A percentile compares a stretch with the other conserved stretches of the same genome.
Evolutionary conservation across 2,888 invertebrate species (phyloP).

Genomic region (Xanthostigma xanthostigma): DNA sequence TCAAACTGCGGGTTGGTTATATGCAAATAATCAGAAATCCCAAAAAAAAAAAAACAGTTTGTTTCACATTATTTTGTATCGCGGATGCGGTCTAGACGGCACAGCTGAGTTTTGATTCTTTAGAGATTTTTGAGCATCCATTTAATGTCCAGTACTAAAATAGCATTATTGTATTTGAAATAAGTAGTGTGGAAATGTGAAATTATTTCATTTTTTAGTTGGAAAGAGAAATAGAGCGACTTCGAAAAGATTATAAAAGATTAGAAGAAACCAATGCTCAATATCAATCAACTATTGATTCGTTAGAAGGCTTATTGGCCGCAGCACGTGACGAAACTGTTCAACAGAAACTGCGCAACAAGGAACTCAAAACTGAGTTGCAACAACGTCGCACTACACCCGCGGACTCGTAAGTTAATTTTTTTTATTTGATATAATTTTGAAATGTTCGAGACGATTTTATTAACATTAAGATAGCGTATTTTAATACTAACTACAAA

Average conservation of each 20-base stretch:
- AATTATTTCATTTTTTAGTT: constrained; percentile 25
- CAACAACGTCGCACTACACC: constrained; percentile 18
- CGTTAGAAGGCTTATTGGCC: constrained; percentile 39
- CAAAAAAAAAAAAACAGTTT: no score
- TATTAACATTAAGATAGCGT: no score
- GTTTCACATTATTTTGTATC: background rate
- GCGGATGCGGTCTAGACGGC: no score
- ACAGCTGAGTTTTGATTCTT: no score
- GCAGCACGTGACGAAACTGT: constrained; percentile 44
- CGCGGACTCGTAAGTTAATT: no score
- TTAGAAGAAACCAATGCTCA: constrained; percentile 28
- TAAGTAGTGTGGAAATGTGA: background rate
- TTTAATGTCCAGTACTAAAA: background rate
- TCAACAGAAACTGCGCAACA: constrained; percentile 41
- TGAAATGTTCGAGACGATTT: no score
- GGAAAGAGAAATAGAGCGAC: constrained; percentile 31
- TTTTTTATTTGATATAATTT: no score
- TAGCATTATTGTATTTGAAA: background rate
- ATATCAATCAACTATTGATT: constrained; percentile 33
- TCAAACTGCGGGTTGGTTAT: constrained; percentile 26
- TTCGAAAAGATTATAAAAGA: constrained; percentile 29
- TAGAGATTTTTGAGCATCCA: no score
- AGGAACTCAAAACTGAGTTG: constrained; percentile 49
- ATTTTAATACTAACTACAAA: no score
- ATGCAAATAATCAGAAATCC: no score